Evolutionary conservation across 2,797 vertebrate species (phyloP), one percentile per base, ranked within the genome.

Genomic region (Rhinatrema bivittatum): DNA sequence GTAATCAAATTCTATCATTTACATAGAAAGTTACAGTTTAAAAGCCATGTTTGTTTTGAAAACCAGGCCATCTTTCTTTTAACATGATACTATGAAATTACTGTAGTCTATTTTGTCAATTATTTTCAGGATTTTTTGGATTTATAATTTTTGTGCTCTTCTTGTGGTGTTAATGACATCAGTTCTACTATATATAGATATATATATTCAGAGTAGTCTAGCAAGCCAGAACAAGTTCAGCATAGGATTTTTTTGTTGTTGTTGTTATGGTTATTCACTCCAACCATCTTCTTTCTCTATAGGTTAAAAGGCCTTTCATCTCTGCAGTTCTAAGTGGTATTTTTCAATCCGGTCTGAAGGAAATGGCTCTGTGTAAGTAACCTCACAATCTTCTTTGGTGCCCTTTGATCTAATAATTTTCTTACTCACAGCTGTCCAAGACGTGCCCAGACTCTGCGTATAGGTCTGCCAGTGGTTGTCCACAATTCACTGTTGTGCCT

Each of bases 251-350:
- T 17, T 4, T 16, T 17, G 5, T 4, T 17, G n/a, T 4, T 17
- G n/a, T n/a, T n/a, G n/a, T n/a, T 36, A 16, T 32, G 56, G 38
- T 6, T 25, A 46, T 70, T 63, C 40, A 34, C 38, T 61, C 51
- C 47, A 53, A 50, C 60, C 42, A 56, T 55, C 38, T 44, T 44
- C 53, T 43, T 49, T 31, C 38, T 53, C 35, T 41, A 18, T 31
- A 65, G 56, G 61, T 63, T 63, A 70, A 53, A 56, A 69, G 46
- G 51, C 53, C 50, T 70, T 67, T 70, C 58, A 64, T 70, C 56
- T 53, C 50, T 36, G 50, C 42, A 55, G 45, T 57, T 61, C 50
- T 62, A 70, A 63, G 55, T 20, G 54, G 36, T 29, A 60, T 57
- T 72, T 32, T 70, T 56, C 33, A 55, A 46, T 51, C 49, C 54